Percentiles rank a stretch among this genome's conserved stretches.
Conservation (phyloP, 2,797 vertebrate species). For the Xiphophorus birchmanni region DNA sequence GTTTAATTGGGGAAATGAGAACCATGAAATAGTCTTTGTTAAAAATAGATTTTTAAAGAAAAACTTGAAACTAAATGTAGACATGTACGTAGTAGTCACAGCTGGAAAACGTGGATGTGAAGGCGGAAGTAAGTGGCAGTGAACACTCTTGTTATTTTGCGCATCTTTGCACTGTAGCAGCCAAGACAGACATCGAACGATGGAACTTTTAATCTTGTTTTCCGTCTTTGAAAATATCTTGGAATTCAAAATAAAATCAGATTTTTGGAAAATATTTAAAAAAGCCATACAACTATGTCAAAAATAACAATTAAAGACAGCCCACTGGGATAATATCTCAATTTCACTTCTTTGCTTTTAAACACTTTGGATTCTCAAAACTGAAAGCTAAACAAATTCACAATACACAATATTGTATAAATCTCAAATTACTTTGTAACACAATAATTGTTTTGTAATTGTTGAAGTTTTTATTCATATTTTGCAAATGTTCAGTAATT, state of each 20-base stretch:
- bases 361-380: not conserved
- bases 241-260: not conserved
- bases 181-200: slow-evolving; percentile 31
- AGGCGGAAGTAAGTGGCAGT: slow-evolving; percentile 20
- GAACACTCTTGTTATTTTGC: not conserved
- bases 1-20: not conserved
- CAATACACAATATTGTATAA: not conserved
- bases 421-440: not conserved
- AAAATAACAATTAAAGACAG: not conserved
- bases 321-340: not conserved
- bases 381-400: not conserved
- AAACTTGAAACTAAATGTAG: not conserved
- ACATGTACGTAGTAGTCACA: not conserved
- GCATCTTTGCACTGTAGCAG: slow-evolving; percentile 54
- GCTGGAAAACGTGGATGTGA: not conserved
- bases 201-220: slow-evolving; percentile 34
- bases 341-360: not conserved
- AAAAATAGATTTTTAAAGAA: accelerated
- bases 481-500: not conserved
- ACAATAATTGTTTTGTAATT: not conserved
- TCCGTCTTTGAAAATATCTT: not conserved
- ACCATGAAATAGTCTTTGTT: accelerated
- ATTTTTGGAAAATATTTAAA: not conserved
- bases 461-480: not conserved
- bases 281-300: not conserved